Conservation (phyloP, 2,888 invertebrate species). For the Eupithecia abbreviata region DNA sequence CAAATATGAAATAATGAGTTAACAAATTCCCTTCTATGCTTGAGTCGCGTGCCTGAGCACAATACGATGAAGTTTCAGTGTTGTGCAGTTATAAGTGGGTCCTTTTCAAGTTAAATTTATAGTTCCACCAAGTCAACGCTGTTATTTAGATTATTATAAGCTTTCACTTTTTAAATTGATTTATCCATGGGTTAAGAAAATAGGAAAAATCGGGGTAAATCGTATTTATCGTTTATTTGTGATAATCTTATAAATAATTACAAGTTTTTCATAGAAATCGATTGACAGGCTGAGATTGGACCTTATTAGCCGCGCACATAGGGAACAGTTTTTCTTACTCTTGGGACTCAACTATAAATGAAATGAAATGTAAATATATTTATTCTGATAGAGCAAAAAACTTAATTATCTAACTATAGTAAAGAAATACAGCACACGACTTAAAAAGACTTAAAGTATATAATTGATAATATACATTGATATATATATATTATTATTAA, state of each 20-base stretch:
- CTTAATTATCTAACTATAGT: no score
- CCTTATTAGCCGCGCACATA: no score
- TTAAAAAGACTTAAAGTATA: no score
- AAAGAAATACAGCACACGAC: no score
- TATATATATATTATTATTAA: no score
- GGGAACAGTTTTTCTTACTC: no score
- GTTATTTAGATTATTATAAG: neutral
- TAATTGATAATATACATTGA: no score
- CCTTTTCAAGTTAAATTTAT: slow-evolving; percentile 32
- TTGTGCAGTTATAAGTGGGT: slow-evolving; percentile 35
- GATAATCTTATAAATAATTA: neutral
- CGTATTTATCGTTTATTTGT: neutral
- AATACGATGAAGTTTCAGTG: slow-evolving; percentile 34
- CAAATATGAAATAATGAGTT: slow-evolving; percentile 2
- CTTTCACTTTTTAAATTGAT: neutral
- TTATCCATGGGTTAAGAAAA: neutral
- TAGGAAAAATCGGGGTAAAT: neutral
- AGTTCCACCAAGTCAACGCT: slow-evolving; percentile 1
- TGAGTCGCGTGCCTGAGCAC: slow-evolving; percentile 29
- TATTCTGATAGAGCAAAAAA: no score
- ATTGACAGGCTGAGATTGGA: no score
- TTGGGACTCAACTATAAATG: no score
- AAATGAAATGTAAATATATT: no score
- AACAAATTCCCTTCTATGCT: slow-evolving; percentile 25
- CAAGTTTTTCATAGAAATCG: neutral